Base-by-base conservation (phyloP, 2,888 invertebrate genomes). In the Eremobia ochroleuca region DNA sequence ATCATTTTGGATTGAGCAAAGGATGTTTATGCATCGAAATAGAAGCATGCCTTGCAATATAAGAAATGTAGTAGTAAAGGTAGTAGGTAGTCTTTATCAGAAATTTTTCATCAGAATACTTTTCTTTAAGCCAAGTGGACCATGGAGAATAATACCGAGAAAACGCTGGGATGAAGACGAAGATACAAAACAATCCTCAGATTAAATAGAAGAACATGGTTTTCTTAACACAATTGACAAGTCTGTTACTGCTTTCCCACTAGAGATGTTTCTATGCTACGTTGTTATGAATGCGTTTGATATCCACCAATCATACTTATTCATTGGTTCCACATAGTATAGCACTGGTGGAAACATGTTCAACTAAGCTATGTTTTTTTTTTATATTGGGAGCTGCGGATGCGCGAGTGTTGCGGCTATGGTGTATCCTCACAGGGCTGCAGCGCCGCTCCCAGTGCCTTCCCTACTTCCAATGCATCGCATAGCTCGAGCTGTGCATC, bases 121-220 rank as follows among this genome's bases (percentile, higher is more conserved):
- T 85, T 82, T 67, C 85, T 82, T 86, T 82, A 82, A 86, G 83
- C n/a, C 25, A 86, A 82, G 58, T 86, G 86, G 86, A 83, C 86
- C 58, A 13, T 52, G 83, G 31, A 11, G 49, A 66, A 46, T 59
- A 43, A 61, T 46, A 75, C 9, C 34, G 4, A 62, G 8, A 86
- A 82, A 82, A 82, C 58, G 86, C 82, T 82, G 37, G 37, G 66
- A 82, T 85, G 83, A 85, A 82, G 82, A 82, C 86, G 82, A 70
- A 70, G 82, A 74, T 31, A 28, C 1, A 34, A 49, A 80, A 81
- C 11, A 67, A 21, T 15, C 4, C 1, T 28, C 28, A 43, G 5
- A 28, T 31, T n/a, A 25, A n/a, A 61, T 21, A 46, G 0, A 65
- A 65, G 8, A 31, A 71, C 3, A 43, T 13, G 2, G 0, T 37